Evolutionary conservation across 92 coral and sea anemone species (phyloP), one percentile per base, ranked within the genome.

Genomic region (Ricordea florida): DNA sequence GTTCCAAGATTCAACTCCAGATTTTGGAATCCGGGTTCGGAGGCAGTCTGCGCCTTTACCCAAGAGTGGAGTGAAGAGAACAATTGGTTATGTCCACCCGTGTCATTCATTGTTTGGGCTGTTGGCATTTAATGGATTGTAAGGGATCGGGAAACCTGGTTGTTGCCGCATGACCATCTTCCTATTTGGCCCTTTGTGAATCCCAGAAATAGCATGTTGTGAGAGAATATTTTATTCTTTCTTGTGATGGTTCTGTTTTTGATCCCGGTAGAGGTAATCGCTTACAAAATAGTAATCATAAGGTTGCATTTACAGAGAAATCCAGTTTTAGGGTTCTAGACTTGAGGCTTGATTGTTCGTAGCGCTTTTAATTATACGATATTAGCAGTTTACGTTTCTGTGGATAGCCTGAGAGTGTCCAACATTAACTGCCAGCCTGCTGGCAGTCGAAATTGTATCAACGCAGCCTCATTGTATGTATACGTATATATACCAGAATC

Each of bases 11-110:
- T 66, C 25, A 66, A 78, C 28, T 78, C 84, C 8, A 58, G 57
- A 14, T 66, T 78, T 53, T 77, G 42, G 70, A 50, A 44, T 27
- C 69, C 79, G n/a, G 68, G 34, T 0, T 4, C 10, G 6, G 53
- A 24, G 1, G 79, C 70, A 6, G 41, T 57, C 8, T 66, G 57
- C 31, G 25, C 52, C 26, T 72, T 72, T 35, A 18, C 73, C n/a
- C n/a, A n/a, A n/a, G n/a, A n/a, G n/a, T n/a, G n/a, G n/a, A n/a
- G n/a, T n/a, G n/a, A n/a, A n/a, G n/a, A 61, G 16, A 60, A 21
- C 10, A 60, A 60, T 14, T 75, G 73, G 82, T 22, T 75, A 25
- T 75, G 62, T 30, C 74, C 74, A n/a, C 82, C 82, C 42, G 38
- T 45, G 1, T n/a, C 74, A 8, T 29, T 75, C n/a, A 45, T 61